Percentiles rank a stretch among this genome's conserved stretches.
These are phyloP conservation scores for Pangasius mekongensis DNA, from an alignment of 2,797 vertebrate genomes.

Conservation along the genomic window DNA sequence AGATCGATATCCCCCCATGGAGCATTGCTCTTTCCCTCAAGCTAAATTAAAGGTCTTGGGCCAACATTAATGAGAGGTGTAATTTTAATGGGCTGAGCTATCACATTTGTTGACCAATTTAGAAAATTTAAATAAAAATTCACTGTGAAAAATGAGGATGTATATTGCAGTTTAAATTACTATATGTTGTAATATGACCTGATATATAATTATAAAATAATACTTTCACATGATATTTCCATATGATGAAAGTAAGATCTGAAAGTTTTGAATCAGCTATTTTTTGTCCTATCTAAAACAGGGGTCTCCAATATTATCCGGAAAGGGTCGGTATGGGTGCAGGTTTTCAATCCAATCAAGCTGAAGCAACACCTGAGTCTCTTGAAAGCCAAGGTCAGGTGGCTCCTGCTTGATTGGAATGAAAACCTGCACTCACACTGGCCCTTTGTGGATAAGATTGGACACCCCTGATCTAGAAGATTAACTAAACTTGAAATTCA, in stretches of 20 bases:
- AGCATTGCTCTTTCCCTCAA: conserved; percentile 55
- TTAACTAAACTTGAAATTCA: not conserved
- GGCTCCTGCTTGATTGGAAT: no score
- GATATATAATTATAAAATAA: not conserved
- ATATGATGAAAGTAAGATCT: not conserved
- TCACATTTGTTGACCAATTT: conserved; percentile 7
- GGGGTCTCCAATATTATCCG: no score
- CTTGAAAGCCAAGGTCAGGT: no score
- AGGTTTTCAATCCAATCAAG: no score
- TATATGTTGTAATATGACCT: not conserved
- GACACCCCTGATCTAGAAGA: no score
- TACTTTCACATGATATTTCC: not conserved
- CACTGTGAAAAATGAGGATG: not conserved
- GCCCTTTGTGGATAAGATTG: no score
- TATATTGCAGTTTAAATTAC: conserved; percentile 1
- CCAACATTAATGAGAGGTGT: conserved; percentile 38
- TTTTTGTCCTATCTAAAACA: not conserved
- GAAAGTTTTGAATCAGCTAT: not conserved
- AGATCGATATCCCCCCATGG: conserved; percentile 40
- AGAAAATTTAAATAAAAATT: not conserved
- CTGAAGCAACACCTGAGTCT: no score
- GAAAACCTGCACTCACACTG: no score
- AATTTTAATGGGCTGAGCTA: conserved; percentile 46
- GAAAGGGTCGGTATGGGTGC: no score
- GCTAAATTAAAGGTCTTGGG: conserved; percentile 57